A percentile compares a stretch with the other conserved stretches of the same genome.
These are phyloP conservation scores for Drosophila santomea DNA, from an alignment of 1,140 invertebrate genomes.

Conservation along the genomic window DNA sequence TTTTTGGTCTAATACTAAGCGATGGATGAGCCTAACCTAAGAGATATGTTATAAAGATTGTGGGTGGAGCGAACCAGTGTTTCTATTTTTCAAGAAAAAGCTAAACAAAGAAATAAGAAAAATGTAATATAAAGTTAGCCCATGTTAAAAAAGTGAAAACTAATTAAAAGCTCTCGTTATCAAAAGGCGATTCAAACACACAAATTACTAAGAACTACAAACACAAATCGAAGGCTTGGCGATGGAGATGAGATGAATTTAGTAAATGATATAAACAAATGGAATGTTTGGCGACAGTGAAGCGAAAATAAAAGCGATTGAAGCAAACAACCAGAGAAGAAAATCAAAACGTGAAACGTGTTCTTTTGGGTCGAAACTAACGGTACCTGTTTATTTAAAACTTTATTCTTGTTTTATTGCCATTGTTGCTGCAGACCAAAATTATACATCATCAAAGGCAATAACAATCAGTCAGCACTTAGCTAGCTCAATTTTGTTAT, in stretches of 20 bases:
- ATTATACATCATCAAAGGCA: constrained; percentile 41
- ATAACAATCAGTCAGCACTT: constrained; percentile 35
- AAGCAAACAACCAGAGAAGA: constrained; percentile 14
- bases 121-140: constrained; percentile 47
- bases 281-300: constrained; percentile 44
- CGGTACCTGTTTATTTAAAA: constrained; percentile 2
- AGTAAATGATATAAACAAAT: constrained; percentile 25
- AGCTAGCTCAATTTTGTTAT: constrained; percentile 27
- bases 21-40: constrained; percentile 1
- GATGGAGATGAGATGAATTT: constrained; percentile 19
- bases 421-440: constrained; percentile 9
- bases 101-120: constrained; percentile 10
- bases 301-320: constrained; percentile 34
- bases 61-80: constrained; percentile 45
- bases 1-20: constrained; percentile 48
- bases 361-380: neutral
- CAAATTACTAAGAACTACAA: constrained; percentile 5
- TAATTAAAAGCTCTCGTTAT: constrained; percentile 32
- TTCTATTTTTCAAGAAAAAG: constrained; percentile 70
- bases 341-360: constrained; percentile 19
- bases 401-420: constrained; percentile 2
- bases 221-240: constrained; percentile 24
- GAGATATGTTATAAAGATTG: constrained; percentile 32
- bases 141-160: constrained; percentile 39
- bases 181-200: constrained; percentile 22